A percentile compares a stretch with the other conserved stretches of the same genome.
Conservation (phyloP, 2,113 vertebrate genomes). For the Silurus glanis region DNA sequence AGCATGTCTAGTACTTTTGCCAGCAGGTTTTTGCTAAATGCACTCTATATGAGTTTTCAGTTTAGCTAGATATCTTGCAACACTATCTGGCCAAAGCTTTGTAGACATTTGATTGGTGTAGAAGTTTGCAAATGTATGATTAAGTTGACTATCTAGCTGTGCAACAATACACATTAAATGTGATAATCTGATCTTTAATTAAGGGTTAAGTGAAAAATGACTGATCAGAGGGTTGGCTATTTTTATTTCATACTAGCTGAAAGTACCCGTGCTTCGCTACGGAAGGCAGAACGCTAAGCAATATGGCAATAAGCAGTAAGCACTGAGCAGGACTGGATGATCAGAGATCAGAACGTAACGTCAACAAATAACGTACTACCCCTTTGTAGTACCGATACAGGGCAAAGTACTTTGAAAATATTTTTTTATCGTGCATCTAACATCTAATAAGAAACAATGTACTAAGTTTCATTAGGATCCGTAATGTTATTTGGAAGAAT, state of each 20-base stretch:
- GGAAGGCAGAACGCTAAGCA: too few species aligned
- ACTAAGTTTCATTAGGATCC: too few species aligned
- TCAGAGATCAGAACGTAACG: too few species aligned
- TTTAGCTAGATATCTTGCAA: neutral
- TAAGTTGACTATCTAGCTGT: neutral
- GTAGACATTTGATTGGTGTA: neutral
- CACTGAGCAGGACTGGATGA: too few species aligned
- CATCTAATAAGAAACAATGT: too few species aligned
- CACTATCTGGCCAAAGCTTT: neutral
- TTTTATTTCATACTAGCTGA: neutral
- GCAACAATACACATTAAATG: neutral
- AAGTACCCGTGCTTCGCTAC: too few species aligned
- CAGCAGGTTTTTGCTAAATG: neutral
- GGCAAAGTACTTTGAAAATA: too few species aligned
- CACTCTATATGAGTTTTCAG: neutral
- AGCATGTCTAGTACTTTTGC: neutral
- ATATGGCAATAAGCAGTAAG: too few species aligned
- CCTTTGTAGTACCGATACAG: too few species aligned
- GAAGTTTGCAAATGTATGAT: neutral
- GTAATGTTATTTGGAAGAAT: too few species aligned
- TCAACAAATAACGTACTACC: too few species aligned
- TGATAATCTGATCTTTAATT: neutral
- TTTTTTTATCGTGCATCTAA: too few species aligned
- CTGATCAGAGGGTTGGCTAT: neutral
- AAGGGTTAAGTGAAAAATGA: neutral